These are phyloP conservation scores for Lithophane semibrunnea DNA, from an alignment of 2,888 invertebrate species.

Conservation along the genomic window DNA sequence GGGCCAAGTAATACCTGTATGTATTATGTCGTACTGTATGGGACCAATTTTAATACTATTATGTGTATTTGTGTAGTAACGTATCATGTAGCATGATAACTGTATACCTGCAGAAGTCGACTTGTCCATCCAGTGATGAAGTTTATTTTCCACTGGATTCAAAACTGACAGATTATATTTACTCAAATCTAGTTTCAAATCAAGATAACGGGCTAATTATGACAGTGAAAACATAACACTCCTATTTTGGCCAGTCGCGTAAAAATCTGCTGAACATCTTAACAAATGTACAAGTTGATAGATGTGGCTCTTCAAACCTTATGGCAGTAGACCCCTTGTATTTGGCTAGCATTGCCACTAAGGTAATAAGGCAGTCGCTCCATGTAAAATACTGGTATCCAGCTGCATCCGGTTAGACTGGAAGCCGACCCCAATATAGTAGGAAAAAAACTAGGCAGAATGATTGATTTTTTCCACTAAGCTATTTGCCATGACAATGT, in stretches of 20 bases:
- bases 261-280: neutral
- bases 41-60: constrained; percentile 42
- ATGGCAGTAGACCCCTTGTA: neutral
- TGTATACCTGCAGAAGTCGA: neutral
- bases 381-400: too few species aligned
- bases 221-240: neutral
- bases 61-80: neutral
- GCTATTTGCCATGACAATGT: constrained; percentile 31
- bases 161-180: too few species aligned
- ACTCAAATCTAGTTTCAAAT: neutral
- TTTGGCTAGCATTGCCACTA: neutral
- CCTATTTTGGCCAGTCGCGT: too few species aligned
- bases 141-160: neutral
- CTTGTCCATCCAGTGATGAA: neutral
- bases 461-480: too few species aligned
- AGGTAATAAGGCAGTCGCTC: neutral
- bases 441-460: too few species aligned
- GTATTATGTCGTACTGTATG: constrained; percentile 9
- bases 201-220: neutral
- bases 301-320: neutral
- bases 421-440: too few species aligned
- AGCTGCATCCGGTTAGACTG: too few species aligned
- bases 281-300: neutral
- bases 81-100: neutral
- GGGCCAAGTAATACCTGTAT: constrained; percentile 40